phyloP scores from a whole-genome alignment of 2,113 vertebrate species.

The Urocynchramus pylzowi region DNA sequence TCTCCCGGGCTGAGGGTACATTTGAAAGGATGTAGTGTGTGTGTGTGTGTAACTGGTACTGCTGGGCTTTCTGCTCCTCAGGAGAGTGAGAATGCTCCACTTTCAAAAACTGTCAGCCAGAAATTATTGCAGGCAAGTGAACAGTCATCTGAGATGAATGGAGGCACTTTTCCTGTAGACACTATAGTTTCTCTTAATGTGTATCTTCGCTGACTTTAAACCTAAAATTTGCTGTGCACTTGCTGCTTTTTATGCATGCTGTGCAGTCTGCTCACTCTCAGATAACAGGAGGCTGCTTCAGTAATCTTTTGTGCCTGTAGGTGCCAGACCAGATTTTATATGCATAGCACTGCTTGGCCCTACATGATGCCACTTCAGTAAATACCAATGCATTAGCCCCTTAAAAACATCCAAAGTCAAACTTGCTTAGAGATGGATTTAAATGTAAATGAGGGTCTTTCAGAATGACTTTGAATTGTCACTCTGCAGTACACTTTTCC shows the following conservation, averaged over 20 bases:
- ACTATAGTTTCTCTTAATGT: not conserved
- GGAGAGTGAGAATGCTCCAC: not conserved
- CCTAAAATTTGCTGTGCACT: not conserved
- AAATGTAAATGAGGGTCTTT: not conserved
- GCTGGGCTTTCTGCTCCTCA: constrained; percentile 24
- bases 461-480: not conserved
- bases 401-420: not conserved
- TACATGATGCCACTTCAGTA: not conserved
- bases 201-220: not conserved
- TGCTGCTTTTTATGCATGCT: not conserved
- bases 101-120: not conserved
- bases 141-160: not conserved
- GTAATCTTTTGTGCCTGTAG: not conserved
- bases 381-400: not conserved
- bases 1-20: not conserved
- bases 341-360: not conserved
- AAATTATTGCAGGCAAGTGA: not conserved
- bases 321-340: not conserved
- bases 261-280: not conserved
- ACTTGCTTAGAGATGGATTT: not conserved
- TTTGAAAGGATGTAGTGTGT: constrained; percentile 30
- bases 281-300: not conserved
- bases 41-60: constrained; percentile 61
- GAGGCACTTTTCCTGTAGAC: not conserved
- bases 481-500: not conserved